Evolutionary conservation across 2,888 invertebrate species (phyloP).

Genomic region (Amblyjoppa proteus): DNA sequence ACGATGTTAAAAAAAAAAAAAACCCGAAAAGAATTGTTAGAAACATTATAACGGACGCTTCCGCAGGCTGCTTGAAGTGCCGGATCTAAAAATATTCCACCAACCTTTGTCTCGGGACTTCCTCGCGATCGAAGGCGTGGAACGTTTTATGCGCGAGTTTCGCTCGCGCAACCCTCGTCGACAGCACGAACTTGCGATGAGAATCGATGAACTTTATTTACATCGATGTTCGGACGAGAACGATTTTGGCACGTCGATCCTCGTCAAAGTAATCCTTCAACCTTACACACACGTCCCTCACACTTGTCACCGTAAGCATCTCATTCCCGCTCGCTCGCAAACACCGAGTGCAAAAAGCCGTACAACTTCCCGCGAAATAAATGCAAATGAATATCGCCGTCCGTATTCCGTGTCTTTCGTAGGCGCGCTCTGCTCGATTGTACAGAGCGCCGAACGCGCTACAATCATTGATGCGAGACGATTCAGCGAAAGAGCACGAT

Average conservation of each 20-base stretch:
- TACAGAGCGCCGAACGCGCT: no score
- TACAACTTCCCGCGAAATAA: no score
- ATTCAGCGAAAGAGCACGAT: not conserved
- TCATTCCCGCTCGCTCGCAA: not conserved
- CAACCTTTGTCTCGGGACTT: not conserved
- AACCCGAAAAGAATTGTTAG: no score
- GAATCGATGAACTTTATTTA: not conserved
- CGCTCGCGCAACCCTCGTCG: not conserved
- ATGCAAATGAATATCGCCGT: no score
- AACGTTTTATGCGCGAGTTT: not conserved
- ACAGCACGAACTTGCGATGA: not conserved
- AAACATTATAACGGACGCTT: no score
- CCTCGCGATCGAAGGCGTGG: not conserved
- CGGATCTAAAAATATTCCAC: not conserved
- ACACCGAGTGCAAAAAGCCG: not conserved
- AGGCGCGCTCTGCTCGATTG: no score
- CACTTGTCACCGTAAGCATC: not conserved
- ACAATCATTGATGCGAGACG: no score
- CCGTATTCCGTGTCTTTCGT: no score
- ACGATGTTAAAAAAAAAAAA: no score
- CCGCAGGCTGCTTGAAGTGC: not conserved
- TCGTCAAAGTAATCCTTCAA: not conserved
- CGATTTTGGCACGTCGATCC: not conserved
- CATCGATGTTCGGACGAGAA: not conserved
- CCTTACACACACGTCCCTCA: not conserved